Evolutionary conservation across 2,113 vertebrate genomes (phyloP), one percentile per base, ranked within the genome.

Genomic region (Xiphorhynchus elegans): DNA sequence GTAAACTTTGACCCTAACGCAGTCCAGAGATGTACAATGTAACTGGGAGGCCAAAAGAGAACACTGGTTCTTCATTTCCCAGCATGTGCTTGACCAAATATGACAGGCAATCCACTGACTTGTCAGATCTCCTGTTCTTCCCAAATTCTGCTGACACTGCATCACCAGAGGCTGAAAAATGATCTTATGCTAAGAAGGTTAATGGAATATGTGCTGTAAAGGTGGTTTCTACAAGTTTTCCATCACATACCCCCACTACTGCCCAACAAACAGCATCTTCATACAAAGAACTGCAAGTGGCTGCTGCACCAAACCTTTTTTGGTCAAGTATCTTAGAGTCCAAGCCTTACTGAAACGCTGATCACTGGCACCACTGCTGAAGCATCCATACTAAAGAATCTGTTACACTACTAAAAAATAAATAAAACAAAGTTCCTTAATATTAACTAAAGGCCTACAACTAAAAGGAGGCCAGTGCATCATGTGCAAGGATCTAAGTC

Each of bases 401-500:
- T 17, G 10, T 21, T 39, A 67, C 19, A 52, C 18, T 29, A 53
- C 14, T 26, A 37, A 59, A 40, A 60, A 16, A 35, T 4, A 35
- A 40, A 60, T 2, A 10, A 23, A 53, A 17, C 1, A 3, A 70
- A 84, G 70, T n/a, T 28, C 26, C 39, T 80, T 44, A 62, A 33
- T 26, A 72, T 62, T 55, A 74, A 29, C 29, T 49, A 31, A 84
- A 79, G 31, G 13, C 37, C 42, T 47, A 13, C 20, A 70, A 49
- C 31, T 42, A 42, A 44, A 84, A 46, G 58, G 13, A 78, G 56
- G 12, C 5, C 40, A 12, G 31, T 5, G 6, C 21, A 37, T 46
- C 46, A 59, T 0, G 0, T 47, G 39, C 46, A 72, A 78, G 24
- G 53, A 89, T 5, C 0, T 1, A 49, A 40, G 11, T 60, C 21